Base-by-base conservation (phyloP, 2,797 vertebrate genomes). In the Thalassophryne amazonica region DNA sequence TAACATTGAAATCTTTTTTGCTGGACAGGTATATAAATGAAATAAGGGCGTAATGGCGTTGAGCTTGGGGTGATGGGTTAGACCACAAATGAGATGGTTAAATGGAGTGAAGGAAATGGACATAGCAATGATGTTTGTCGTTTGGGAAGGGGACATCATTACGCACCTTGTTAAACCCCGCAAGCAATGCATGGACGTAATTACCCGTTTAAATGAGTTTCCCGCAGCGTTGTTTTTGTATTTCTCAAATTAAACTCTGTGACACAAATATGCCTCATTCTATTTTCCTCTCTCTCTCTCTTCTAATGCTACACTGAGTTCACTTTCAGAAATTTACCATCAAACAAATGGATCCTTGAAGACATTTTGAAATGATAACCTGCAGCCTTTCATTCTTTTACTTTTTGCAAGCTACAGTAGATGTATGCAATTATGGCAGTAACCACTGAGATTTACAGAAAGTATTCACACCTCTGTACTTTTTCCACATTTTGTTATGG, bases 121-220 rank as follows among this genome's bases (percentile, higher is more conserved):
- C 73, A 51, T 23, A 38, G 66, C 59, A 74, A 79, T 83, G 76
- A 77, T 80, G 78, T 82, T 88, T 74, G 84, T 84, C 34, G 38
- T 67, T 8, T 60, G 63, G 55, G 69, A 78, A 81, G 59, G 61
- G 68, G 60, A 82, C 87, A 81, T 87, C 78, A 84, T 87, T 83
- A 86, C 27, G 80, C 75, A 88, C 79, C 81, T 85, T 89, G 80
- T 87, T 84, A 85, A 84, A 29, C 77, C 74, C 78, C 50, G 69
- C 78, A 68, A 83, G 81, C 66, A 56, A 69, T 57, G 72, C 52
- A 15, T 73, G 52, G 59, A 71, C 30, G 30, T 81, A 77, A 88
- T 85, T 83, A 85, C 71, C 76, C 82, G 76, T 86, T 84, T 76
- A 84, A 83, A 85, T 84, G 69, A 85, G 72, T 75, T 86, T 86